Conservation (phyloP, 2,113 vertebrate genomes). For the Pavo muticus region DNA sequence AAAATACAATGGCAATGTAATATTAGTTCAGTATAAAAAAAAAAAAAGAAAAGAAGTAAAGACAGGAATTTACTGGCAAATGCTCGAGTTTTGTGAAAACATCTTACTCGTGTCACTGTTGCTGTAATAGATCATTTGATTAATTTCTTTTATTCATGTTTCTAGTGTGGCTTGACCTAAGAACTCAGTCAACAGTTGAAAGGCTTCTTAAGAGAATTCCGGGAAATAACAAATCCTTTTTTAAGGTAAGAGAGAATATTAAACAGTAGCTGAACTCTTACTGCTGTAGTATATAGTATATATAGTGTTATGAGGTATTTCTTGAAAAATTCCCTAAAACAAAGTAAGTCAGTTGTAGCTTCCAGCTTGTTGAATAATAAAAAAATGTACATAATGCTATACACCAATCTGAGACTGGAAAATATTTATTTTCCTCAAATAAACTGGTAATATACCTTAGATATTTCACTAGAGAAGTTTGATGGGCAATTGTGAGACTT, state of each 20-base stretch:
- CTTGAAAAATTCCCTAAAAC: background rate
- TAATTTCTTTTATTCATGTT: conserved; percentile 29
- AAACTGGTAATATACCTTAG: background rate
- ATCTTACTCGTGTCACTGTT: background rate
- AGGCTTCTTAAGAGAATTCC: conserved; percentile 91
- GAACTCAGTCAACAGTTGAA: conserved; percentile 96
- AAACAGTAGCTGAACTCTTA: background rate
- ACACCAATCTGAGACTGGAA: background rate
- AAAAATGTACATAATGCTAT: background rate
- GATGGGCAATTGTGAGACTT: background rate
- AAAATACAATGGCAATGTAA: background rate
- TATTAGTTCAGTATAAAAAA: background rate
- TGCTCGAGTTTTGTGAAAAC: background rate
- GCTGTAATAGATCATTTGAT: background rate
- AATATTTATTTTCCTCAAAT: background rate
- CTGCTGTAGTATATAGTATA: background rate
- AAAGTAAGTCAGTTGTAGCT: background rate
- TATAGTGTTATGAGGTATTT: background rate
- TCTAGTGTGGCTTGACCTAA: conserved; percentile 96
- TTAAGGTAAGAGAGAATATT: conserved; percentile 85
- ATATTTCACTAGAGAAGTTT: background rate
- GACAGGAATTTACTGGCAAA: background rate
- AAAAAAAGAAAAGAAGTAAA: background rate
- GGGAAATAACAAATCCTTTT: conserved; percentile 90
- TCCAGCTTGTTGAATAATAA: background rate